Evolutionary conservation across 2,113 vertebrate species (phyloP).

Genomic region (Pteronura brasiliensis): DNA sequence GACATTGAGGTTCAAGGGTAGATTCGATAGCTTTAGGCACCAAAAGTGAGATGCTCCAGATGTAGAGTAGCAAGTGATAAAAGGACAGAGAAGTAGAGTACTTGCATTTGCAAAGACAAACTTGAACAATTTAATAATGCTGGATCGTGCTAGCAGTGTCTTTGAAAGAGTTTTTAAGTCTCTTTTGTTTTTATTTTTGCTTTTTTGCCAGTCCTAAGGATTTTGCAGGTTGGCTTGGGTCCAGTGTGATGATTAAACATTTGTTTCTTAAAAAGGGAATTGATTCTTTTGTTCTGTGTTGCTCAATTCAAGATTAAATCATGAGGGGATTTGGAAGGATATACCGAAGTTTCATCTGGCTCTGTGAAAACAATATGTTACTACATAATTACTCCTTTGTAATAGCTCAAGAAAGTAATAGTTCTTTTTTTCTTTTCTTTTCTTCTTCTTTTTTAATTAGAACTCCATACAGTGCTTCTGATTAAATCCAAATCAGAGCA

Average conservation of each 20-base stretch:
- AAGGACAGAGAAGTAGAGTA: not conserved
- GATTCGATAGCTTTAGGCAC: not conserved
- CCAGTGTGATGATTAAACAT: slow-evolving; percentile 31
- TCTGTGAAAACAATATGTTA: slow-evolving; percentile 60
- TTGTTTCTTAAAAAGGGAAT: slow-evolving; percentile 56
- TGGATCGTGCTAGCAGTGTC: not conserved
- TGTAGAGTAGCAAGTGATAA: not conserved
- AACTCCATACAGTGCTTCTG: slow-evolving; percentile 49
- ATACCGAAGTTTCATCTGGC: slow-evolving; percentile 42
- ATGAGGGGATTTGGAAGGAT: slow-evolving; percentile 42
- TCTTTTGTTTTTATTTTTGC: slow-evolving; percentile 46
- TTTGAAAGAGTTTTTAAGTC: not conserved
- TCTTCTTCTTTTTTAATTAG: slow-evolving; percentile 70
- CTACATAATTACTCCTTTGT: slow-evolving; percentile 69
- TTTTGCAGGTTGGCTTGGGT: not conserved
- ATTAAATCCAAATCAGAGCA: slow-evolving; percentile 64
- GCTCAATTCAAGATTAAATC: slow-evolving; percentile 67
- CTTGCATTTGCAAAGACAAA: not conserved
- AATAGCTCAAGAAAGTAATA: slow-evolving; percentile 65
- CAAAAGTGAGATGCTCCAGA: not conserved
- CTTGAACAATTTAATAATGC: not conserved
- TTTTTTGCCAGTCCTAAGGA: slow-evolving; percentile 38
- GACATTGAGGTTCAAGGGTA: not conserved
- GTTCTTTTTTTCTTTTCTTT: slow-evolving; percentile 65
- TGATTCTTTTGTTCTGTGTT: slow-evolving; percentile 58